Evolutionary conservation across 2,888 invertebrate genomes (phyloP).

Genomic region (Pomacea canaliculata): DNA sequence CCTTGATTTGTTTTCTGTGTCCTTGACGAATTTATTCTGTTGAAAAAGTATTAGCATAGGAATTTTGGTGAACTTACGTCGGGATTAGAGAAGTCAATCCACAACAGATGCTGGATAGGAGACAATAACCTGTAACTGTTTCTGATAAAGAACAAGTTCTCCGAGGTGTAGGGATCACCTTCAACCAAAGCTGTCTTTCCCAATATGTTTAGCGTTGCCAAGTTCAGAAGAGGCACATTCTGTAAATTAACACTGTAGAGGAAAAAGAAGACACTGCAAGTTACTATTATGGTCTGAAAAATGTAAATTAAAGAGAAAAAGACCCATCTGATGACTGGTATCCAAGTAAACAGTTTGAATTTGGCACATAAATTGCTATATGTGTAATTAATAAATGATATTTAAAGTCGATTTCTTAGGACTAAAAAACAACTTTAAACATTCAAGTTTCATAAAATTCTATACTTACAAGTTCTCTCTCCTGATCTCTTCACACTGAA

Average conservation of each 20-base stretch:
- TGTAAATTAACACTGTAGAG: constrained; percentile 40
- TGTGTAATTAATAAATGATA: not conserved
- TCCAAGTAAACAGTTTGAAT: not conserved
- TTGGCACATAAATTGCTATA: not conserved
- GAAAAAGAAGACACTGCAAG: not conserved
- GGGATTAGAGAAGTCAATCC: constrained; percentile 77
- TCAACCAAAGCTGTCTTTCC: constrained; percentile 42
- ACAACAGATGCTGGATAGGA: constrained; percentile 73
- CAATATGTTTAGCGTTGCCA: constrained; percentile 38
- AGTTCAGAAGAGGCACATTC: constrained; percentile 35
- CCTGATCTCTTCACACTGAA: constrained; percentile 74
- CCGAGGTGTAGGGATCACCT: constrained; percentile 76
- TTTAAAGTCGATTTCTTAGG: too few species aligned
- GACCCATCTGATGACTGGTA: not conserved
- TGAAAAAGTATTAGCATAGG: too few species aligned
- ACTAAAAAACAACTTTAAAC: too few species aligned
- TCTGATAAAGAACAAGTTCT: constrained; percentile 75
- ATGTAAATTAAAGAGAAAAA: too few species aligned
- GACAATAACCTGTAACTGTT: constrained; percentile 75
- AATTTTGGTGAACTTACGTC: constrained; percentile 41
- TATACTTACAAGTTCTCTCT: constrained; percentile 71
- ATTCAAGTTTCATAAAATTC: not conserved
- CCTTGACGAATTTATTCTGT: not conserved
- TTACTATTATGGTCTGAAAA: too few species aligned
- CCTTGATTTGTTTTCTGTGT: too few species aligned